Evolutionary conservation across 2,797 vertebrate species (phyloP), one percentile per base, ranked within the genome.

Genomic region (Acrossocheilus fasciatus): DNA sequence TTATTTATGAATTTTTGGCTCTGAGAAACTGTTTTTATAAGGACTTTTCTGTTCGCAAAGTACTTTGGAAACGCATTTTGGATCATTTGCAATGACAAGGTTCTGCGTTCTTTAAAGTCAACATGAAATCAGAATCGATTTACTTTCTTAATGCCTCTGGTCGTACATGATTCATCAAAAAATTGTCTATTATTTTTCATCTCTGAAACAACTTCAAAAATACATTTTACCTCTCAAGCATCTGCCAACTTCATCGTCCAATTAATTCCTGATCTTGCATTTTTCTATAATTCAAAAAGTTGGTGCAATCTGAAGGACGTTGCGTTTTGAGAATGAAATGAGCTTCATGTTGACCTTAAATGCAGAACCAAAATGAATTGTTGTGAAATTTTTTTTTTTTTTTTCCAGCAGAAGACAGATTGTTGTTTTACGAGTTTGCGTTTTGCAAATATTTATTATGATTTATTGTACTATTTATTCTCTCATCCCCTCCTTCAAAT

Each of bases 1-100:
- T 89, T 43, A 89, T 87, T 87, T 88, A 85, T 83, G 75, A 4
- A 15, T 18, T 62, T 43, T 39, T 18, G 68, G 79, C 74, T 85
- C 84, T 79, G 47, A 74, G 36, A 43, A 70, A 77, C 39, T n/a
- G 77, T 62, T 81, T 68, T 41, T 62, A 85, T 23, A 87, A 90
- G 69, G 80, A 90, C 4, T 66, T 87, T 39, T 68, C 59, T 78
- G 84, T 69, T 66, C 47, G 17, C 18, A 45, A 84, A 30, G 54
- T 26, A 52, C 3, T 2, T 17, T 36, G 64, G 30, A 68, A 36
- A 20, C 23, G 34, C 15, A 50, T 75, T 75, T 64, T 26, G 20
- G 18, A 77, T 52, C 0, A 5, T 64, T 80, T 45, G 36, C 26
- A 34, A 64, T 66, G 57, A 77, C 50, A 1, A 54, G 30, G 10